phyloP scores from a whole-genome alignment of 35 echinoderm and acorn worm genomes.

The Heliocidaris erythrogramma region DNA sequence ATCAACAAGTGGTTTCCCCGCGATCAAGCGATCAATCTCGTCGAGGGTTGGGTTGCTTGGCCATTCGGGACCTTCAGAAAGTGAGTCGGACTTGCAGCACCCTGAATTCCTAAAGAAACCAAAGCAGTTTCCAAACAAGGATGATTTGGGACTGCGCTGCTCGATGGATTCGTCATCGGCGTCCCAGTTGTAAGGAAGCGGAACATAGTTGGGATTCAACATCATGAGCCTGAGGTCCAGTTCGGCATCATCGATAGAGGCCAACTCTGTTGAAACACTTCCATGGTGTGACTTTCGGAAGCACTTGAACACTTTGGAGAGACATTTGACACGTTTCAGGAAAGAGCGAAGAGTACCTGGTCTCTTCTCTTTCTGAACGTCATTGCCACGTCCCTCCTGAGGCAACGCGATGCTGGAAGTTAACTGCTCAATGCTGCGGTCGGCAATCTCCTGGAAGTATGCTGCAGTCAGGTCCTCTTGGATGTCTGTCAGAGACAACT shows the following conservation, averaged over 20 bases:
- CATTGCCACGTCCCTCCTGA: no score
- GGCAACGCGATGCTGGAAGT: no score
- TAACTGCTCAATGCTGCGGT: no score
- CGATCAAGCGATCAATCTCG: neutral
- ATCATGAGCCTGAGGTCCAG: neutral
- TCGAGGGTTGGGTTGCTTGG: neutral
- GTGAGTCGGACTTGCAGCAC: neutral
- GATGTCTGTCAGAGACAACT: no score
- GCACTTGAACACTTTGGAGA: no score
- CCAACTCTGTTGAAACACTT: no score
- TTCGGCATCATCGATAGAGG: neutral
- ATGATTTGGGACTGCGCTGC: neutral
- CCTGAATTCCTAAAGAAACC: neutral
- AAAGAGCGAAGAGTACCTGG: no score
- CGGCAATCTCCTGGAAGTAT: no score
- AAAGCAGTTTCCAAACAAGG: neutral
- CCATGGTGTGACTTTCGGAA: no score
- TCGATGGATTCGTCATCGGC: neutral
- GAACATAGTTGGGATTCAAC: neutral
- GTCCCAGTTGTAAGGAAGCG: neutral
- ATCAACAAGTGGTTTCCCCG: neutral
- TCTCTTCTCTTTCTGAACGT: no score
- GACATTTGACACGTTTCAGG: no score
- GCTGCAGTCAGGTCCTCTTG: no score
- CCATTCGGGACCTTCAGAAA: neutral